Evolutionary conservation across 2,113 vertebrate species (phyloP).

Genomic region (Halichoeres trimaculatus): DNA sequence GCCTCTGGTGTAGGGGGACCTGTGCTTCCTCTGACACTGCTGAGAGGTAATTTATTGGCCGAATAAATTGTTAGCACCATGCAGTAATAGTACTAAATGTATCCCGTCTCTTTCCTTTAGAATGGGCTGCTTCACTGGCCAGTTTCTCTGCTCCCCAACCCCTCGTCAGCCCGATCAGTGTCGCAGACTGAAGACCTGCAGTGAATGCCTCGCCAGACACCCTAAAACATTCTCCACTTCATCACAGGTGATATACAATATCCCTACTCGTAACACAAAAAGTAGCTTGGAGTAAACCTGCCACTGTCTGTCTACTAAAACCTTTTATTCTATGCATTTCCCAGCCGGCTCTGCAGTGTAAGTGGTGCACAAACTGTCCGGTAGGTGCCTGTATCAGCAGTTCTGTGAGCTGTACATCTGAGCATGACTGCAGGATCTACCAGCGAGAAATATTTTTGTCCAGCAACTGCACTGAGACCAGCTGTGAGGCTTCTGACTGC

Average conservation of each 20-base stretch:
- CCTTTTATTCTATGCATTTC: background rate
- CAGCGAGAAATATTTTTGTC: conserved; percentile 92
- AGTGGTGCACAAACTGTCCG: conserved; percentile 95
- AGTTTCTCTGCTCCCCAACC: conserved; percentile 85
- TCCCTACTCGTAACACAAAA: background rate
- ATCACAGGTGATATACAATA: conserved; percentile 68
- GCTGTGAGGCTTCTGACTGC: conserved; percentile 92
- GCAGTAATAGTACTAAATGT: conserved; percentile 6
- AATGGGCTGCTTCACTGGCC: conserved; percentile 81
- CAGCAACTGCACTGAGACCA: conserved; percentile 92
- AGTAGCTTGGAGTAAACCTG: background rate
- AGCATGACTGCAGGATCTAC: conserved; percentile 94
- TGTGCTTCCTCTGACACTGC: conserved; percentile 88
- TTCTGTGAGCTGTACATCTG: conserved; percentile 89
- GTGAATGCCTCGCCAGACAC: conserved; percentile 91
- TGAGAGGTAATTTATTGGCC: conserved; percentile 81
- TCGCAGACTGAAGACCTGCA: conserved; percentile 91
- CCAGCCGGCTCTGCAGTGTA: conserved; percentile 85
- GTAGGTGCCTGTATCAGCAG: conserved; percentile 92
- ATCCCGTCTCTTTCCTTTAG: conserved; percentile 66
- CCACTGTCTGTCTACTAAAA: conserved; percentile 1
- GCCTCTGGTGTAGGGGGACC: conserved; percentile 86
- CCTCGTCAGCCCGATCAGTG: conserved; percentile 89
- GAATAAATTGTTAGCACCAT: background rate
- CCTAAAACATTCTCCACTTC: conserved; percentile 85